These are phyloP conservation scores for Prolemur simus DNA, from an alignment of 2,113 vertebrate species.

Conservation along the genomic window DNA sequence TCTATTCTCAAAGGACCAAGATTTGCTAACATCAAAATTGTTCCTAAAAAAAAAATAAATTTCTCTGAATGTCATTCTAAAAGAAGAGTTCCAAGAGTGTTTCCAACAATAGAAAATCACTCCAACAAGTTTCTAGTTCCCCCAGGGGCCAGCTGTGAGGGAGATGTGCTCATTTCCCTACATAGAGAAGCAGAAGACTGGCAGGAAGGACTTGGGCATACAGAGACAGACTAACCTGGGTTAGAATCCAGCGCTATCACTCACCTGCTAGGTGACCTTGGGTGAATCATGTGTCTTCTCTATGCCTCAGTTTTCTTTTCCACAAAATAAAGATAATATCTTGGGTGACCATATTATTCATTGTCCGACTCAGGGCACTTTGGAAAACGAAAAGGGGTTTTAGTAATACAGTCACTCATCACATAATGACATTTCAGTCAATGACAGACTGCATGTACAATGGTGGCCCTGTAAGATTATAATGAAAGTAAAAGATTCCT, in stretches of 20 bases:
- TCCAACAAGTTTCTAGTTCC: neutral
- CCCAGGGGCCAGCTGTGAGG: fast-evolving
- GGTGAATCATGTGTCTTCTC: neutral
- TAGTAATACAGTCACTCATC: neutral
- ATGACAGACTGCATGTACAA: too few species aligned
- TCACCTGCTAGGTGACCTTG: neutral
- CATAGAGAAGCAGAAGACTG: neutral
- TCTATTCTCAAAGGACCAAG: neutral
- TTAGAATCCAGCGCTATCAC: neutral
- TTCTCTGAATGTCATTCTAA: neutral
- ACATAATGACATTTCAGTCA: neutral
- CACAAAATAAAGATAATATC: neutral
- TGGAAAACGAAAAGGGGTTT: neutral
- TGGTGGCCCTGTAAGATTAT: neutral
- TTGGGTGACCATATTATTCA: neutral
- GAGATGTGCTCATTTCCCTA: neutral
- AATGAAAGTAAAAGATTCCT: neutral
- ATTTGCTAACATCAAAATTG: neutral
- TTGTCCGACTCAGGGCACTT: neutral
- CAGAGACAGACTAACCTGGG: neutral
- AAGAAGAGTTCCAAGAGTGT: neutral
- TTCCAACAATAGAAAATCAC: neutral
- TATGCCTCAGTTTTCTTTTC: neutral
- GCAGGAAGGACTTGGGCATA: neutral
- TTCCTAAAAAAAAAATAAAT: neutral